Conservation (phyloP, 2,113 vertebrate genomes). For the Oncorhynchus clarkii region DNA sequence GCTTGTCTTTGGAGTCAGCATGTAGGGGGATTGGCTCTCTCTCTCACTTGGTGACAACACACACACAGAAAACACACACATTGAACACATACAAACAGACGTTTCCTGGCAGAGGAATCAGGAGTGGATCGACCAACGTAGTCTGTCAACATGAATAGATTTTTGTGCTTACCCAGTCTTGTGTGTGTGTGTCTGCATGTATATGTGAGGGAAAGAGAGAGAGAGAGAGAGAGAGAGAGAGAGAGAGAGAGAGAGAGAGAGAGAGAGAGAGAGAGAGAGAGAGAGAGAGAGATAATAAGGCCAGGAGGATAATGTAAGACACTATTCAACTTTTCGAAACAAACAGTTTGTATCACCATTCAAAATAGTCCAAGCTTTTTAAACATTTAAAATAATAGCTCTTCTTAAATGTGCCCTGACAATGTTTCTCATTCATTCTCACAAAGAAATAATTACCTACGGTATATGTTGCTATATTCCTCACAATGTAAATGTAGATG, state of each 20-base stretch:
- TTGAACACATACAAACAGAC: constrained; percentile 1
- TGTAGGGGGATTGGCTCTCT: not conserved
- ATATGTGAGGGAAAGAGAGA: constrained; percentile 2
- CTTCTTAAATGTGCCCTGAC: not conserved
- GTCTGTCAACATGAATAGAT: constrained; percentile 47
- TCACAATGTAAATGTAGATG: not conserved
- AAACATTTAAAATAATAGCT: too few relatives aligned
- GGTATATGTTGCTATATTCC: not conserved
- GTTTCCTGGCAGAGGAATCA: constrained; percentile 48
- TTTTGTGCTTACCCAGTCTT: constrained; percentile 35
- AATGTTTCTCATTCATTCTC: not conserved
- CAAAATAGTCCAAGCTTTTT: not conserved
- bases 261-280: not conserved
- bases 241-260: not conserved
- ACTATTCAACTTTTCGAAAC: not conserved
- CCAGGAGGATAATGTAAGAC: not conserved
- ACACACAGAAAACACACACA: not conserved
- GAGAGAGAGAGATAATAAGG: too few relatives aligned
- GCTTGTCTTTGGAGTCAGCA: constrained; percentile 6
- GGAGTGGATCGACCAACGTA: constrained; percentile 39
- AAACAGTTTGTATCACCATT: not conserved
- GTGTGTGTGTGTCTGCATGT: not conserved
- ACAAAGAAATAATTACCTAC: not conserved
- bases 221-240: not conserved
- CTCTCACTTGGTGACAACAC: not conserved